Conservation (phyloP, 2,888 invertebrate genomes). For the Prosapia bicincta region DNA sequence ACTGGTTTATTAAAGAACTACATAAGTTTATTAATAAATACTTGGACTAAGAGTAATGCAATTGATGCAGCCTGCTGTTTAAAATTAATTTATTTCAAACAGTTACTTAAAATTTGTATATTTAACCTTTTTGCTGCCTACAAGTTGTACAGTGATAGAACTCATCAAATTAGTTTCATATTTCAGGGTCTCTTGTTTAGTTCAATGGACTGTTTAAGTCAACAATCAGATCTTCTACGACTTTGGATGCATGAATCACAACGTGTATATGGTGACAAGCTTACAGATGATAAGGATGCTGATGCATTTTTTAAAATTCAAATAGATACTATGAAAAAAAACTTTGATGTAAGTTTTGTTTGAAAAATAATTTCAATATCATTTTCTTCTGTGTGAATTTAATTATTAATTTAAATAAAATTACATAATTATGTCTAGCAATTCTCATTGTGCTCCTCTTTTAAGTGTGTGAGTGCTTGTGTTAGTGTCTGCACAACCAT, state of each 20-base stretch:
- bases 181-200: slow-evolving; percentile 86
- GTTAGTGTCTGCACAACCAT: too few species aligned
- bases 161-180: slow-evolving; percentile 11
- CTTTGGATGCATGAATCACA: slow-evolving; percentile 94
- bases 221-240: slow-evolving; percentile 77
- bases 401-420: too few species aligned
- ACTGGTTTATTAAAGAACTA: too few species aligned
- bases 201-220: slow-evolving; percentile 78
- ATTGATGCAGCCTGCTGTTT: too few species aligned
- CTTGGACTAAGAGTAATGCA: too few species aligned
- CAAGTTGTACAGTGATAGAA: background rate
- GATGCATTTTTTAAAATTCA: slow-evolving; percentile 86
- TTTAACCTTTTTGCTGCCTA: background rate
- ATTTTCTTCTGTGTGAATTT: too few species aligned
- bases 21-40: too few species aligned
- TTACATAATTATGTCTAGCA: too few species aligned
- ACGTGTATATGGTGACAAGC: slow-evolving; percentile 90
- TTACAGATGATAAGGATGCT: slow-evolving; percentile 88
- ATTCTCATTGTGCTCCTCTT: too few species aligned
- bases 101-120: background rate
- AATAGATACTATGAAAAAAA: slow-evolving; percentile 87
- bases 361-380: too few species aligned
- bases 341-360: slow-evolving; percentile 65
- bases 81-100: background rate
- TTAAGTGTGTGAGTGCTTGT: too few species aligned